Conservation (phyloP, 2,888 invertebrate genomes). For the Clitarchus hookeri region DNA sequence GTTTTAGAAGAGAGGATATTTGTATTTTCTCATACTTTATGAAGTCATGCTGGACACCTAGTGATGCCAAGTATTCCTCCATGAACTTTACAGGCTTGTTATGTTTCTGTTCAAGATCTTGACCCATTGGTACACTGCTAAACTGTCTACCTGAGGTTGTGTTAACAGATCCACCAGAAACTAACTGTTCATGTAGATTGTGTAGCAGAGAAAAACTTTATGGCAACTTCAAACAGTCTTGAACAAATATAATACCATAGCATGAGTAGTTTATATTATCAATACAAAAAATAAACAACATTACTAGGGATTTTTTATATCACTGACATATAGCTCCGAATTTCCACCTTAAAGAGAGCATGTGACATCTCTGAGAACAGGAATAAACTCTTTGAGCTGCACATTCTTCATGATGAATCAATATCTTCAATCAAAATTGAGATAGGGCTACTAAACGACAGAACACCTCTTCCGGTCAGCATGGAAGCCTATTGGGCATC, state of each 20-base stretch:
- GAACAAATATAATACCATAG: background rate
- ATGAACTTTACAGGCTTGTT: conserved; percentile 9
- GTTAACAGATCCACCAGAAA: background rate
- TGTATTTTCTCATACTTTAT: conserved; percentile 15
- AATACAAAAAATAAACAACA: background rate
- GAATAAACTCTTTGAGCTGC: background rate
- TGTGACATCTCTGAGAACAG: conserved; percentile 17
- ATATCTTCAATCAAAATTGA: too few relatives aligned
- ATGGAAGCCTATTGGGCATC: too few relatives aligned
- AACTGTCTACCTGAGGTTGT: conserved; percentile 19
- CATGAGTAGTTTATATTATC: background rate
- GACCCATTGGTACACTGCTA: conserved; percentile 9
- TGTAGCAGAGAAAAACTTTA: background rate
- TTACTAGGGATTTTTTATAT: background rate
- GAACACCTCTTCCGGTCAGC: too few relatives aligned
- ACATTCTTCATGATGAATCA: too few relatives aligned
- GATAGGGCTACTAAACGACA: too few relatives aligned
- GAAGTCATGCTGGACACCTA: background rate
- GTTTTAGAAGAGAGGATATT: background rate
- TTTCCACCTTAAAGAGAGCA: background rate
- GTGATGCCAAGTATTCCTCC: background rate
- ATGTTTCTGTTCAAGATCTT: background rate
- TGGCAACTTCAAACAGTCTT: conserved; percentile 3
- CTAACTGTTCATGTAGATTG: background rate
- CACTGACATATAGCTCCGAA: background rate